These are phyloP conservation scores for Pentalonia nigronervosa DNA, from an alignment of 1,140 invertebrate genomes.

Conservation along the genomic window DNA sequence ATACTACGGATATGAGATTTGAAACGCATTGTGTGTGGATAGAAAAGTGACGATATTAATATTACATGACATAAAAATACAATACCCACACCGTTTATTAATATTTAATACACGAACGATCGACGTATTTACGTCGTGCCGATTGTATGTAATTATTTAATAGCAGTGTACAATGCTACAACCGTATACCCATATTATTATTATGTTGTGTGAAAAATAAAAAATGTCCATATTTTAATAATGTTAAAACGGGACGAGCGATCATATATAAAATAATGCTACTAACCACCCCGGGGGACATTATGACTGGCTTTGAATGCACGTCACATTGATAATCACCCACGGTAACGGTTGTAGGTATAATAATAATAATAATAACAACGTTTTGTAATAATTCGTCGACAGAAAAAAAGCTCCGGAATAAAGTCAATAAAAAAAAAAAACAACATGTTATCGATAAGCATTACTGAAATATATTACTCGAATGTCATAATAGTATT, in stretches of 20 bases:
- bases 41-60: not conserved
- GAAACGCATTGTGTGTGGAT: too few species aligned
- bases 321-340: too few species aligned
- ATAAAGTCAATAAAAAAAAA: not conserved
- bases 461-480: not conserved
- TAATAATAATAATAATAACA: not conserved
- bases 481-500: too few species aligned
- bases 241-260: too few species aligned
- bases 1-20: too few species aligned
- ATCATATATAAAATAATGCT: too few species aligned
- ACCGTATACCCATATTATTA: not conserved
- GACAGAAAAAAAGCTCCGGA: not conserved
- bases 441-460: not conserved
- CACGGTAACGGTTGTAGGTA: too few species aligned
- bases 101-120: not conserved
- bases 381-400: not conserved
- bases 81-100: not conserved
- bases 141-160: not conserved
- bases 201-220: not conserved
- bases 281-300: too few species aligned
- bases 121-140: not conserved
- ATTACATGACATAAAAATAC: not conserved
- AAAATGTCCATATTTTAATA: not conserved
- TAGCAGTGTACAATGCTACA: too few species aligned
- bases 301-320: too few species aligned